Evolutionary conservation across 2,113 vertebrate genomes (phyloP).

Genomic region (Zosterops hypoxanthus): DNA sequence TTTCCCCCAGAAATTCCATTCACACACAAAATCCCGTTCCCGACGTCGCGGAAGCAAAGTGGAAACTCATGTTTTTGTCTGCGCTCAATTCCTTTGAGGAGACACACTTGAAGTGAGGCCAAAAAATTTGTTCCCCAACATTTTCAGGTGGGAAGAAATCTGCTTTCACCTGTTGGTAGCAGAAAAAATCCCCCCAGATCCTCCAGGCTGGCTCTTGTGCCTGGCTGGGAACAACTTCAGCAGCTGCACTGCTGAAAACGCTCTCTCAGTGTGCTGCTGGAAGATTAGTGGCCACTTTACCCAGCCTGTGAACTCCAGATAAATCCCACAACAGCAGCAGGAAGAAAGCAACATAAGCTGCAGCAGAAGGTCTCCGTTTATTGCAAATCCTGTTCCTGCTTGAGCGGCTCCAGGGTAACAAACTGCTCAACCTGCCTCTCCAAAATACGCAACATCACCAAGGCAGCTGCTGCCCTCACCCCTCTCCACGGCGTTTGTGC

Average conservation of each 20-base stretch:
- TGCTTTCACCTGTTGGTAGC: not conserved
- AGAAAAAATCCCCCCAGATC: not conserved
- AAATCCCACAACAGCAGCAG: conserved; percentile 56
- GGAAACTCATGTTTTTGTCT: not conserved
- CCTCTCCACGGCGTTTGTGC: not conserved
- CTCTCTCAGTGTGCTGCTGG: conserved; percentile 6
- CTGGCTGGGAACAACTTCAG: not conserved
- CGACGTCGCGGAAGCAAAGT: not conserved
- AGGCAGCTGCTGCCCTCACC: conserved; percentile 39
- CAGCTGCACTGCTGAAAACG: not conserved
- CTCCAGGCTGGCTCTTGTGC: not conserved
- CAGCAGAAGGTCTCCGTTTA: conserved; percentile 42
- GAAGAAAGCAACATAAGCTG: conserved; percentile 50
- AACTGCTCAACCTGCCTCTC: conserved; percentile 17
- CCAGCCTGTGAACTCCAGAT: conserved; percentile 57
- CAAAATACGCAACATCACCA: not conserved
- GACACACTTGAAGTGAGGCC: not conserved
- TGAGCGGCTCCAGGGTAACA: not conserved
- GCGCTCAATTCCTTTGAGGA: not conserved
- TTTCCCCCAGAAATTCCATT: not conserved
- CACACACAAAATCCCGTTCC: not conserved
- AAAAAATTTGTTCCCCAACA: not conserved
- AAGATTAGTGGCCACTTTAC: conserved; percentile 47
- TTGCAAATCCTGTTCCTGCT: not conserved
- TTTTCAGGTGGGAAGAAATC: not conserved